phyloP scores from a whole-genome alignment of 2,888 invertebrate genomes.

The Ennomos quercinarius region DNA sequence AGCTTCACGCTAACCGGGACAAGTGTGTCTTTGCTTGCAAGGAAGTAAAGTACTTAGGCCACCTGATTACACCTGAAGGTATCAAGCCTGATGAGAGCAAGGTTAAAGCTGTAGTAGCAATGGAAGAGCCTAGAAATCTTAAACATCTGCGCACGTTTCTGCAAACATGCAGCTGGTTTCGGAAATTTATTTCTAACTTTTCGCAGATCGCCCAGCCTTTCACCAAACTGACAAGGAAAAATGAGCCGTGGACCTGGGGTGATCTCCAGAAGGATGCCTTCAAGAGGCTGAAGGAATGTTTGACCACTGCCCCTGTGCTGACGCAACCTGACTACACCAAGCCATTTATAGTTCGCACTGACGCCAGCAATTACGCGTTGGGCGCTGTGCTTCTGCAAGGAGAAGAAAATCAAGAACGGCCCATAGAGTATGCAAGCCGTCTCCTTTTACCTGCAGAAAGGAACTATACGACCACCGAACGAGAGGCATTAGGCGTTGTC shows the following conservation, averaged over 20 bases:
- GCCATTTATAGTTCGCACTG: constrained; percentile 50
- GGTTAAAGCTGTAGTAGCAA: constrained; percentile 30
- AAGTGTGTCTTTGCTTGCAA: neutral
- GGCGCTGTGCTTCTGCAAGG: constrained; percentile 48
- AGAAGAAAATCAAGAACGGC: constrained; percentile 25
- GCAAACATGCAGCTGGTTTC: constrained; percentile 41
- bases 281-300: constrained; percentile 28
- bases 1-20: neutral
- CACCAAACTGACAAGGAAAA: constrained; percentile 48
- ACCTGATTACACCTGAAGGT: neutral
- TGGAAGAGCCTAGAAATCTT: constrained; percentile 33
- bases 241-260: constrained; percentile 46
- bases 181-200: constrained; percentile 44
- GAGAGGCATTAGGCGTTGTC: neutral
- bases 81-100: constrained; percentile 2
- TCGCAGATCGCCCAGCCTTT: constrained; percentile 44
- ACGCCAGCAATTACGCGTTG: constrained; percentile 49
- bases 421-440: neutral
- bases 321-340: constrained; percentile 40
- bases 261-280: constrained; percentile 35
- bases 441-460: neutral
- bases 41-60: neutral
- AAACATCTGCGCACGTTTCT: constrained; percentile 40
- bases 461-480: constrained; percentile 1
- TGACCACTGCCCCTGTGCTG: constrained; percentile 43